Evolutionary conservation across 23 tunicate genomes (phyloP).

Genomic region (Halocynthia aurantium): DNA sequence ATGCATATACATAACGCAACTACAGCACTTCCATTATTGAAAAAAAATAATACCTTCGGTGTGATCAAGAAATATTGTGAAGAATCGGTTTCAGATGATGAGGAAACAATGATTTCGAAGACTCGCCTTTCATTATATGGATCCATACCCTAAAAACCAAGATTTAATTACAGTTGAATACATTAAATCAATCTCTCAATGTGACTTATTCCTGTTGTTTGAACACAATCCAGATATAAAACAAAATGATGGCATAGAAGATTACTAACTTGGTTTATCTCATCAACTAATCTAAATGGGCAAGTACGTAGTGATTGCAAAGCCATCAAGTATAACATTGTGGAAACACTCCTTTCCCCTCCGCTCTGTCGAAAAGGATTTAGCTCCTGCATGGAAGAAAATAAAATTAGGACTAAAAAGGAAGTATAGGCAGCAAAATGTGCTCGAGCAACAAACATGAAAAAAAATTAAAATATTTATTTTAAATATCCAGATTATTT

Average conservation of each 20-base stretch:
- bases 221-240: not conserved
- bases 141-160: slow-evolving; percentile 76
- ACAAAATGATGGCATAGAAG: not conserved
- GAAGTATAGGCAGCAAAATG: no score
- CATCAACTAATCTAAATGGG: slow-evolving; percentile 91
- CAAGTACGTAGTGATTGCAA: slow-evolving; percentile 64
- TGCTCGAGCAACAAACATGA: no score
- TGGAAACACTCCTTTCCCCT: slow-evolving; percentile 90
- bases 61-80: slow-evolving; percentile 88
- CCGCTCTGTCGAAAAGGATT: slow-evolving; percentile 87
- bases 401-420: not conserved
- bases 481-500: no score
- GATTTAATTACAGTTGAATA: not conserved
- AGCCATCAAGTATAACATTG: slow-evolving; percentile 92
- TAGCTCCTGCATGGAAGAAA: slow-evolving; percentile 29
- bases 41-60: slow-evolving; percentile 57
- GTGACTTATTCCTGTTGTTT: not conserved
- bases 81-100: slow-evolving; percentile 45
- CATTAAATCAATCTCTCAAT: not conserved
- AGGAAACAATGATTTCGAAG: slow-evolving; percentile 72
- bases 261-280: slow-evolving; percentile 67
- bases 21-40: not conserved
- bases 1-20: no score
- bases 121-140: slow-evolving; percentile 81
- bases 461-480: no score